Evolutionary conservation across 2,113 vertebrate genomes (phyloP).

Genomic region (Lates calcarifer): DNA sequence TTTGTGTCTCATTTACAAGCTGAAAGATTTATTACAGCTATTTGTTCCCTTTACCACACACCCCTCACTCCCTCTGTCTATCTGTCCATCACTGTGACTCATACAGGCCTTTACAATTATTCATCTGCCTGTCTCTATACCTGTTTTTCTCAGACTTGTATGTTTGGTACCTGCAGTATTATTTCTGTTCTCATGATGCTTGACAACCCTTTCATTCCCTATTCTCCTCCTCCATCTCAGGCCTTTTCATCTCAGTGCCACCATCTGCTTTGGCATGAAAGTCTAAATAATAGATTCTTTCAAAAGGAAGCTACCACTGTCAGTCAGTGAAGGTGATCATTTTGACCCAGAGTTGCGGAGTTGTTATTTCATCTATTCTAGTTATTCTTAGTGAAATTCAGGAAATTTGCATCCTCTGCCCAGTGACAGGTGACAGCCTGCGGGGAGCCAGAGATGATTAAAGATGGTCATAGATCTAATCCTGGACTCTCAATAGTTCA

Average conservation of each 20-base stretch:
- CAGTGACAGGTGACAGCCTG: not conserved
- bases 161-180: not conserved
- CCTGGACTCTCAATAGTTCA: slow-evolving; percentile 12
- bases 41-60: slow-evolving; percentile 41
- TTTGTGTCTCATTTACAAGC: slow-evolving; percentile 38
- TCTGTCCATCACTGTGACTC: slow-evolving; percentile 35
- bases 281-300: slow-evolving; percentile 25
- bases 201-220: not conserved
- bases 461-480: not conserved
- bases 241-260: slow-evolving; percentile 33
- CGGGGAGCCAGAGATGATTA: not conserved
- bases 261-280: slow-evolving; percentile 13
- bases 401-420: not conserved
- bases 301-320: not conserved
- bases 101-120: not conserved
- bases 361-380: not conserved
- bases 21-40: slow-evolving; percentile 61
- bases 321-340: slow-evolving; percentile 1
- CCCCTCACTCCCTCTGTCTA: not conserved
- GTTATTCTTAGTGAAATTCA: not conserved
- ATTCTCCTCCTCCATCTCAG: not conserved
- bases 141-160: not conserved
- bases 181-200: not conserved
- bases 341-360: not conserved
- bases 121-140: not conserved